Conservation (phyloP, 2,888 invertebrate genomes). For the Zaprionus obscuricornis region DNA sequence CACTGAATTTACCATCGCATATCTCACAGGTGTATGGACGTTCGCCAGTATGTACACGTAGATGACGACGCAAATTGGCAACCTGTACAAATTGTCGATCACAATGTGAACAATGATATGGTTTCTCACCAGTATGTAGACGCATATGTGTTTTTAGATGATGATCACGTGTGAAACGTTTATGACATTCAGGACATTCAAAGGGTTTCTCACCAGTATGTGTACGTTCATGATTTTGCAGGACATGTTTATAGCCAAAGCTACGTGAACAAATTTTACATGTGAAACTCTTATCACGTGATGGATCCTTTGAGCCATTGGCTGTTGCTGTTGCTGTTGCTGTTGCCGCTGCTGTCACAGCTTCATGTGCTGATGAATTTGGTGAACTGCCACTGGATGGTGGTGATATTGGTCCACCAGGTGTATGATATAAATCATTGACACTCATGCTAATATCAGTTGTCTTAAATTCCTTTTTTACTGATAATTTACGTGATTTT, state of each 20-base stretch:
- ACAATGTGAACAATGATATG: constrained; percentile 95
- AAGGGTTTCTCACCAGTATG: constrained; percentile 98
- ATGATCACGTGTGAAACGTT: constrained; percentile 96
- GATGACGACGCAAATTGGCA: constrained; percentile 93
- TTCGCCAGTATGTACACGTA: constrained; percentile 96
- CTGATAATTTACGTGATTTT: constrained; percentile 79
- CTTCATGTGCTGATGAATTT: constrained; percentile 79
- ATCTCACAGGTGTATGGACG: constrained; percentile 94
- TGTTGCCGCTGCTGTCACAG: constrained; percentile 10
- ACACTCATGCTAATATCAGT: constrained; percentile 81
- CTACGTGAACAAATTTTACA: constrained; percentile 94
- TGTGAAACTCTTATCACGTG: constrained; percentile 93
- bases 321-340: constrained; percentile 8
- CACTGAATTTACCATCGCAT: constrained; percentile 94
- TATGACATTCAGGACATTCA: constrained; percentile 95
- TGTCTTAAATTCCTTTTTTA: constrained; percentile 81
- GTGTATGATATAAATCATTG: constrained; percentile 76
- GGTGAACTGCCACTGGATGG: constrained; percentile 86
- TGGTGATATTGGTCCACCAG: constrained; percentile 84
- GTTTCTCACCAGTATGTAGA: constrained; percentile 96
- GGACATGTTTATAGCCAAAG: constrained; percentile 96
- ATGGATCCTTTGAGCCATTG: constrained; percentile 84
- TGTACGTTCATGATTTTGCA: constrained; percentile 97
- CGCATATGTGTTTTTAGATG: constrained; percentile 97
- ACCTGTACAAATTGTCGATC: constrained; percentile 97